Conservation (phyloP, 2,888 invertebrate genomes). For the Theodoxus fluviatilis region DNA sequence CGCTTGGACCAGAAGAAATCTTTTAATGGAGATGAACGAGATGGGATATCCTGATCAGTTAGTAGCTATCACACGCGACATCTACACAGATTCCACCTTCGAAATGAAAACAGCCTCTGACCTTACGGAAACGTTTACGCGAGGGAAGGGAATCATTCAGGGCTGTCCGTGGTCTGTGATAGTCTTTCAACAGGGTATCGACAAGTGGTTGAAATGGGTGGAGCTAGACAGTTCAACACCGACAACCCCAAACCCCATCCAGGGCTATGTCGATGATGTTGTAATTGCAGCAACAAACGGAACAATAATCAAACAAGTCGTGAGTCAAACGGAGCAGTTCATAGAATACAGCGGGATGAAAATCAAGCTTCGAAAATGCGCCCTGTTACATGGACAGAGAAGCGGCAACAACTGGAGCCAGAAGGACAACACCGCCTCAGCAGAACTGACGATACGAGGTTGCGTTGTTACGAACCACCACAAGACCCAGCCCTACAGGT, state of each 20-base stretch:
- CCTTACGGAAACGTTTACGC: background rate
- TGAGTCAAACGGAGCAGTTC: background rate
- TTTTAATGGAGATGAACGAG: constrained; percentile 6
- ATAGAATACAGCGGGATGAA: background rate
- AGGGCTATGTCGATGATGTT: background rate
- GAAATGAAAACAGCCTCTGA: background rate
- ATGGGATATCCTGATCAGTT: background rate
- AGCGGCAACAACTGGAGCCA: background rate
- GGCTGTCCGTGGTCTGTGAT: background rate
- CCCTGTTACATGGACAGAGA: background rate
- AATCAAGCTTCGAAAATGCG: background rate
- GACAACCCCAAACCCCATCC: background rate
- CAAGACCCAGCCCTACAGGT: background rate
- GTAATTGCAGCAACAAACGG: background rate
- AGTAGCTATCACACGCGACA: background rate
- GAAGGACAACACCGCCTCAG: background rate
- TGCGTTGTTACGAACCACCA: background rate
- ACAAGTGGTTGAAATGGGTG: background rate
- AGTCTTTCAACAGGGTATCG: background rate
- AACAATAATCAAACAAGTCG: too few species aligned
- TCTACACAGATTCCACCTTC: background rate
- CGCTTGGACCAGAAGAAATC: too few species aligned
- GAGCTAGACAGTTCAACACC: background rate
- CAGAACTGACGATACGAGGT: background rate
- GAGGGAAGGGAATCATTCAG: background rate